These are phyloP conservation scores for Nipponia nippon DNA, from an alignment of 2,113 vertebrate genomes.

Conservation along the genomic window DNA sequence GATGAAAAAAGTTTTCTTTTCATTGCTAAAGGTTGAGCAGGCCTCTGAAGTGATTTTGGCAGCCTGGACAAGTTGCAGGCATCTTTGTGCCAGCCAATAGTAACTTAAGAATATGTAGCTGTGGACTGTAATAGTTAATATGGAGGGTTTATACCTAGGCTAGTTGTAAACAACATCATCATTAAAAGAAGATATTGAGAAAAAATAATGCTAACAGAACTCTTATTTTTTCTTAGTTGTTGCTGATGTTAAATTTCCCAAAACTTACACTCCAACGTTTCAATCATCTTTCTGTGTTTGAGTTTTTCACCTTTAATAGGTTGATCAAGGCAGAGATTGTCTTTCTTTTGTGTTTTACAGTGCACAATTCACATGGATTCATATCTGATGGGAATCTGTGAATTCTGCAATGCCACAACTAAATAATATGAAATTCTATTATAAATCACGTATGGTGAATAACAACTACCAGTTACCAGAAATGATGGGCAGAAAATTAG, in stretches of 20 bases:
- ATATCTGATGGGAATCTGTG: not conserved
- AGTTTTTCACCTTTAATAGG: not conserved
- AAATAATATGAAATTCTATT: not conserved
- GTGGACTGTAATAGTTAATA: not conserved
- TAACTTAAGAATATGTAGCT: not conserved
- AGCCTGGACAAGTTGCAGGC: not conserved
- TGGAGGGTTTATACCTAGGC: not conserved
- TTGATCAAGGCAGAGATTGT: not conserved
- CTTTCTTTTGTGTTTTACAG: not conserved
- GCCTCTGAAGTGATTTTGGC: not conserved
- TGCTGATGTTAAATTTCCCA: not conserved
- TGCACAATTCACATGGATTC: not conserved
- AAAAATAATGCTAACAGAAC: not conserved
- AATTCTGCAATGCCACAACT: not conserved
- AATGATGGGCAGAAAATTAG: not conserved
- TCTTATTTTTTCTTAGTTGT: not conserved
- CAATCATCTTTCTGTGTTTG: not conserved
- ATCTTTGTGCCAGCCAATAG: not conserved
- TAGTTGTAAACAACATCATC: not conserved
- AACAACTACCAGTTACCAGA: not conserved
- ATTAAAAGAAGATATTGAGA: not conserved
- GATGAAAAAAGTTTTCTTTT: not conserved
- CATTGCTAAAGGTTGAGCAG: not conserved
- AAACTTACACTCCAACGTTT: not conserved
- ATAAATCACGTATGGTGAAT: not conserved